Evolutionary conservation across 2,113 vertebrate species (phyloP).

Genomic region (Aegotheles bennettii): DNA sequence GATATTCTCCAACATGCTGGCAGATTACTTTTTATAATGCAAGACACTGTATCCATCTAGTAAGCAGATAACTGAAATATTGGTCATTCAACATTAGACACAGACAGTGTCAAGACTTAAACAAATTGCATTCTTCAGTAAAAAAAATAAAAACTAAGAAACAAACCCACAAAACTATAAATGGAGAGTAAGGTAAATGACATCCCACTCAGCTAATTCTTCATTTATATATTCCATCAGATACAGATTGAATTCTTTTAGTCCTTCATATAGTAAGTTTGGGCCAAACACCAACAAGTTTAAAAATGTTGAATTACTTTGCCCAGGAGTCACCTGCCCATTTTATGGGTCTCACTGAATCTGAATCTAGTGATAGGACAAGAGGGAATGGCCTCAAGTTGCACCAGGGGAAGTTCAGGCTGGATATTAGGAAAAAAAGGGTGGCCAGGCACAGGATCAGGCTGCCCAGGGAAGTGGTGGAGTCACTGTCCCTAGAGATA

Average conservation of each 20-base stretch:
- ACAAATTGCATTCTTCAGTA: background rate
- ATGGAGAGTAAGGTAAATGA: background rate
- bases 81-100: background rate
- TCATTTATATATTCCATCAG: background rate
- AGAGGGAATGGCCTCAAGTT: no score
- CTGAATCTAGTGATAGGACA: background rate
- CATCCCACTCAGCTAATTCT: background rate
- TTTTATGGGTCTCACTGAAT: background rate
- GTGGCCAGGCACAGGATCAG: no score
- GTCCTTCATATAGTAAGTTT: background rate
- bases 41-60: background rate
- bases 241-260: background rate
- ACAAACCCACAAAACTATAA: background rate
- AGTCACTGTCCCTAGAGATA: no score
- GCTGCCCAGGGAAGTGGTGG: no score
- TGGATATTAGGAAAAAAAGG: no score
- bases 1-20: background rate
- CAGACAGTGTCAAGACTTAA: background rate
- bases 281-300: background rate
- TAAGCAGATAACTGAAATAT: background rate
- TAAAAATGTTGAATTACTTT: background rate
- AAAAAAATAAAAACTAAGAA: background rate
- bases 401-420: no score
- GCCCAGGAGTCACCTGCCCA: background rate
- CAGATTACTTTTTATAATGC: background rate